phyloP scores from a whole-genome alignment of 2,113 vertebrate genomes.

The Urocitellus parryii region DNA sequence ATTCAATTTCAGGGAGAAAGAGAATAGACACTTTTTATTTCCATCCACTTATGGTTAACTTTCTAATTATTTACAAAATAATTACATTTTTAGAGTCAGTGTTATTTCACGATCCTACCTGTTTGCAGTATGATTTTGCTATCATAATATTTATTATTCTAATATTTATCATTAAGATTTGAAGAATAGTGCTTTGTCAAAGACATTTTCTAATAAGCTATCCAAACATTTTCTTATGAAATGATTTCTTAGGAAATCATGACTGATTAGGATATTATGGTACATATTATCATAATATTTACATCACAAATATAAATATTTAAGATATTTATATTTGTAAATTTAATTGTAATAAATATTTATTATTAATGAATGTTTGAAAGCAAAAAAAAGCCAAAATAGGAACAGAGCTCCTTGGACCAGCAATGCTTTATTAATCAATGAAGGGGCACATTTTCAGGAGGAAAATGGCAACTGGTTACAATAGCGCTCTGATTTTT shows the following conservation, averaged over 20 bases:
- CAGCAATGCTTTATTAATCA: no score
- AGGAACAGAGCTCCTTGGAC: no score
- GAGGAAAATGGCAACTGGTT: no score
- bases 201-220: background rate
- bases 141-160: background rate
- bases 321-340: no score
- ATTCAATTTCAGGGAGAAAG: background rate
- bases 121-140: background rate
- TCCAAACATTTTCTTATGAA: background rate
- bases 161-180: background rate
- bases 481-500: no score
- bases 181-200: background rate
- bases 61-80: conserved; percentile 25
- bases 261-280: conserved; percentile 4
- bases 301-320: no score
- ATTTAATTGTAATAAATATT: background rate
- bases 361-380: background rate
- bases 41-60: background rate
- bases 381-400: no score
- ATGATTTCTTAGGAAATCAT: background rate
- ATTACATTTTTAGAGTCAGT: background rate
- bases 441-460: no score
- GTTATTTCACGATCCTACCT: background rate
- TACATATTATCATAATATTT: background rate
- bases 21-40: background rate